Evolutionary conservation across 2,888 invertebrate genomes (phyloP).

Genomic region (Cosmia trapezina): DNA sequence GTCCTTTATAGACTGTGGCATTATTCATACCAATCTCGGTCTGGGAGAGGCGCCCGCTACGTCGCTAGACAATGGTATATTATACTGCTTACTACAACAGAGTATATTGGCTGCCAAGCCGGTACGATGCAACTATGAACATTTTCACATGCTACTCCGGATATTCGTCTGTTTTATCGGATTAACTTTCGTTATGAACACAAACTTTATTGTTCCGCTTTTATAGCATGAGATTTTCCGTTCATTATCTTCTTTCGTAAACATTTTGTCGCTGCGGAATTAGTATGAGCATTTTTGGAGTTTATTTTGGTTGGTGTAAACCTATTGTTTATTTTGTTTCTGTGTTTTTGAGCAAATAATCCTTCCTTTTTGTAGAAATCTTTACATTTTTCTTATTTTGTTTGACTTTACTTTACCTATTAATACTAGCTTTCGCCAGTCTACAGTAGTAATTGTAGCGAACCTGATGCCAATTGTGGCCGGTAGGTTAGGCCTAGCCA

Average conservation of each 20-base stretch:
- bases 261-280: slow-evolving; percentile 33
- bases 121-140: slow-evolving; percentile 52
- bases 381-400: background rate
- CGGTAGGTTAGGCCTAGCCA: background rate
- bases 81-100: slow-evolving; percentile 53
- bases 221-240: slow-evolving; percentile 35
- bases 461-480: background rate
- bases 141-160: slow-evolving; percentile 46
- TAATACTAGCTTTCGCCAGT: background rate
- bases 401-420: background rate
- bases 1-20: slow-evolving; percentile 53
- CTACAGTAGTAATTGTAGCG: background rate
- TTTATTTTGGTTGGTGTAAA: background rate
- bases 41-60: slow-evolving; percentile 45
- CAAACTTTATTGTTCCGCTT: slow-evolving; percentile 42
- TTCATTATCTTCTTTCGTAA: slow-evolving; percentile 39
- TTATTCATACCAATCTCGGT: slow-evolving; percentile 66
- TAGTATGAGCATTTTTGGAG: slow-evolving; percentile 20
- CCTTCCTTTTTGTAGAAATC: background rate
- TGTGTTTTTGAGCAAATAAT: background rate
- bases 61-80: slow-evolving; percentile 61
- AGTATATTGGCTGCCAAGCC: slow-evolving; percentile 72
- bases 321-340: background rate
- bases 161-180: slow-evolving; percentile 45
- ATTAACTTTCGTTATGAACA: slow-evolving; percentile 53